phyloP scores from a whole-genome alignment of 2,797 vertebrate genomes.

The Sebastes cheni region DNA sequence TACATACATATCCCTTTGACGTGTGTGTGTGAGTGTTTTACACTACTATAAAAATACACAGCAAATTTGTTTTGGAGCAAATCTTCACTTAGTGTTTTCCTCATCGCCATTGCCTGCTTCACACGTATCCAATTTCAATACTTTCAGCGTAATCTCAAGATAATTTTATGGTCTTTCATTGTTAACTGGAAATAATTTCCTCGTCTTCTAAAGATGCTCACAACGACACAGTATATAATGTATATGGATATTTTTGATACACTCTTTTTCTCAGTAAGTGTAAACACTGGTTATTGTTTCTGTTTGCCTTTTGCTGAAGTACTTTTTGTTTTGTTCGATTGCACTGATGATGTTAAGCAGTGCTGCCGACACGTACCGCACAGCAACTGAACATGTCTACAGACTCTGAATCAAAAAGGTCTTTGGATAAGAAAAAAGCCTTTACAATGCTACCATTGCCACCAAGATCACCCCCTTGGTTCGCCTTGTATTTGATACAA shows the following conservation, averaged over 20 bases:
- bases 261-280: slow-evolving; percentile 38
- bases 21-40: slow-evolving; percentile 67
- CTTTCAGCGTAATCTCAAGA: slow-evolving; percentile 30
- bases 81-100: slow-evolving; percentile 33
- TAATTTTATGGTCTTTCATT: slow-evolving; percentile 26
- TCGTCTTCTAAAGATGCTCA: slow-evolving; percentile 37
- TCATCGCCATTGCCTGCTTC: slow-evolving; percentile 48
- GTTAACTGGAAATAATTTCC: slow-evolving; percentile 42
- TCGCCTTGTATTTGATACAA: slow-evolving; percentile 19
- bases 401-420: slow-evolving; percentile 25
- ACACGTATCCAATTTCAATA: slow-evolving; percentile 20
- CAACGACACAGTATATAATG: slow-evolving; percentile 37
- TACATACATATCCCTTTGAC: slow-evolving; percentile 66
- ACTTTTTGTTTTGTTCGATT: slow-evolving; percentile 47
- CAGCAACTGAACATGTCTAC: not conserved
- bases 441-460: not conserved
- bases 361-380: not conserved
- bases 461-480: slow-evolving; percentile 1
- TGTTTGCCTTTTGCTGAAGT: slow-evolving; percentile 38
- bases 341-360: slow-evolving; percentile 55
- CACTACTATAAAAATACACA: slow-evolving; percentile 67
- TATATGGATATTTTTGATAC: slow-evolving; percentile 74
- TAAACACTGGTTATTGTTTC: slow-evolving; percentile 57
- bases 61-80: slow-evolving; percentile 11
- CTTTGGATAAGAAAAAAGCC: slow-evolving; percentile 2